Percentiles rank a stretch among this genome's conserved stretches.
These are phyloP conservation scores for Panulirus ornatus DNA, from an alignment of 1,140 invertebrate species.

Conservation along the genomic window DNA sequence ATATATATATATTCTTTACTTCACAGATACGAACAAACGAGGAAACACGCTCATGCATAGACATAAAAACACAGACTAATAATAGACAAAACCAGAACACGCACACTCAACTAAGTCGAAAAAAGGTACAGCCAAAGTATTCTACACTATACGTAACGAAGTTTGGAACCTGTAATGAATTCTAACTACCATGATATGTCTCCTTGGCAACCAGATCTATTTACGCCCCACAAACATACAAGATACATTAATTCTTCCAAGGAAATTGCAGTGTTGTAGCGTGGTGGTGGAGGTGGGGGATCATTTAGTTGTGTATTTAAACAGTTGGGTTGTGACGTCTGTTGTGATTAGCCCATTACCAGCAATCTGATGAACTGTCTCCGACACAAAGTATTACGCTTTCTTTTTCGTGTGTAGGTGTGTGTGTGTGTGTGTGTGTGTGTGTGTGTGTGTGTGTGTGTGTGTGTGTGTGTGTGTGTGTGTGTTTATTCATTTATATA, in stretches of 20 bases:
- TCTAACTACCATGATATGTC: not conserved
- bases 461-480: not conserved
- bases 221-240: not conserved
- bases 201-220: not conserved
- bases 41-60: too few species aligned
- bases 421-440: not conserved
- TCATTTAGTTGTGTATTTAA: slow-evolving; percentile 5
- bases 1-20: too few species aligned
- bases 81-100: too few species aligned
- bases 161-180: not conserved
- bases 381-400: not conserved
- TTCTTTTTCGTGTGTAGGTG: not conserved
- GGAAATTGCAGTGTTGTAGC: not conserved
- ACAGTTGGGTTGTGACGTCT: not conserved
- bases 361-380: not conserved
- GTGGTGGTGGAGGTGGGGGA: not conserved
- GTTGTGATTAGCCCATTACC: slow-evolving; percentile 8
- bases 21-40: too few species aligned
- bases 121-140: too few species aligned
- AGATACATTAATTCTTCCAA: not conserved
- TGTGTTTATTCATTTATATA: not conserved
- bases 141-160: too few species aligned
- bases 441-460: slow-evolving; percentile 2
- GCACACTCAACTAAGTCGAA: too few species aligned
- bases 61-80: too few species aligned